Evolutionary conservation across 2,888 invertebrate genomes (phyloP).

Genomic region (Dynastes grantii): DNA sequence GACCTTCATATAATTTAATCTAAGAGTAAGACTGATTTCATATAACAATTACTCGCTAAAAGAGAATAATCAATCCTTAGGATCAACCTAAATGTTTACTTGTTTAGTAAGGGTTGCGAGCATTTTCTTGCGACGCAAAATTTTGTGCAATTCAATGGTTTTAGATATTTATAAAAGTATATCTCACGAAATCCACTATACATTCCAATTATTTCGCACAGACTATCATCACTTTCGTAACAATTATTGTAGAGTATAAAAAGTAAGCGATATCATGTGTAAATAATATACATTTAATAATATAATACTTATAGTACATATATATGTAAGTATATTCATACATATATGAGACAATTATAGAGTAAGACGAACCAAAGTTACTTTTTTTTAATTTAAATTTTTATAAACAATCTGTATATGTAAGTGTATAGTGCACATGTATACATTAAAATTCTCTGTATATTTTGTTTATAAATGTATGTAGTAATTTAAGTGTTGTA

Average conservation of each 20-base stretch:
- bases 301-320: neutral
- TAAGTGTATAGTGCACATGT: neutral
- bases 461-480: neutral
- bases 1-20: too few relatives aligned
- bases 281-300: conserved; percentile 1
- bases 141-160: conserved; percentile 5
- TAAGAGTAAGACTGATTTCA: too few relatives aligned
- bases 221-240: too few relatives aligned
- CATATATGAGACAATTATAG: neutral
- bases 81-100: too few relatives aligned
- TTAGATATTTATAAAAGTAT: conserved; percentile 3
- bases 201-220: conserved; percentile 6
- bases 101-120: too few relatives aligned
- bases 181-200: neutral
- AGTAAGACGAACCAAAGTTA: conserved; percentile 23
- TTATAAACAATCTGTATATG: neutral
- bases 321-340: neutral
- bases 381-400: neutral
- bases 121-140: neutral
- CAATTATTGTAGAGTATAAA: too few relatives aligned
- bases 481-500: conserved; percentile 11
- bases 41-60: too few relatives aligned
- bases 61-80: too few relatives aligned
- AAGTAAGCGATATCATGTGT: neutral
- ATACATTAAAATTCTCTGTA: neutral